Evolutionary conservation across 2,113 vertebrate genomes (phyloP), one percentile per base, ranked within the genome.

Genomic region (Montifringilla adamsi): DNA sequence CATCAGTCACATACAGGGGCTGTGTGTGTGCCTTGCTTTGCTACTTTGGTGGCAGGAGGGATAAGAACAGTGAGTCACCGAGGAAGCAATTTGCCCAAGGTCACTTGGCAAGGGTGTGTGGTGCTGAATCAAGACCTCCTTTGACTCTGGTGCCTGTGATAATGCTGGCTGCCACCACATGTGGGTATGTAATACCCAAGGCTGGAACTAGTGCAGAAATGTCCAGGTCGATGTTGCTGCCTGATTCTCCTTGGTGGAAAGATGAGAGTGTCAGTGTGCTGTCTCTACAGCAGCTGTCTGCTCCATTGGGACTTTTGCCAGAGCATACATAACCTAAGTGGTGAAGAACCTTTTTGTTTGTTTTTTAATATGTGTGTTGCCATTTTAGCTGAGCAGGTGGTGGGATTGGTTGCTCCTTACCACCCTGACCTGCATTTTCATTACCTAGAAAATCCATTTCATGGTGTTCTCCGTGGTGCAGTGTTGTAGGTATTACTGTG

Each of bases 1-100:
- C 30, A 0, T 60, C 80, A 6, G 20, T 35, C 7, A 7, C 60
- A 37, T 31, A 46, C 33, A 23, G 58, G 78, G 75, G 35, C 4
- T 46, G 87, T 43, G 2, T 11, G 55, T 5, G 18, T 3, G 17
- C 59, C 28, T 70, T 88, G 79, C 53, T 90, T 53, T 46, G 58
- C 74, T 46, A 6, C 87, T 90, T 70, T 41, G 67, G 68, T 5
- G 11, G 70, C 70, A 41, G n/a, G 62, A 91, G 77, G 77, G 49
- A n/a, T 87, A 53, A 80, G 75, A 46, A 16, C 62, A 74, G 63
- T 69, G 85, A 88, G 79, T 93, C 75, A 80, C 10, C 0, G 35
- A 90, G 87, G 79, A 94, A 94, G 90, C 13, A 47, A 90, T 95
- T 94, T 80, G 76, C 56, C 82, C 93, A 90, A 83, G 87, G 92